Evolutionary conservation across 2,797 vertebrate genomes (phyloP).

Genomic region (Tenualosa thibaudeaui): DNA sequence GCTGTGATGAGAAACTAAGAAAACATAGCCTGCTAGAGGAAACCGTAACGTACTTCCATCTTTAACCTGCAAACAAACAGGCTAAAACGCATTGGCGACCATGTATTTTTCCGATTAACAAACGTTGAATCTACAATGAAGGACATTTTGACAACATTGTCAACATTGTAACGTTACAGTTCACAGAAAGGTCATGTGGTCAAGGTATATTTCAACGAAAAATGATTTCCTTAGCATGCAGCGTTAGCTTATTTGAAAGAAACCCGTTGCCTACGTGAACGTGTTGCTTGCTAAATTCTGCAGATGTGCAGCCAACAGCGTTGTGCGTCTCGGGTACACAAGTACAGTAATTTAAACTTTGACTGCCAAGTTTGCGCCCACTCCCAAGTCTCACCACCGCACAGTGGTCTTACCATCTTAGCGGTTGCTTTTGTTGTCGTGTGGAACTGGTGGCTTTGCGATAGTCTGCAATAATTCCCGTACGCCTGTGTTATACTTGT

Average conservation of each 20-base stretch:
- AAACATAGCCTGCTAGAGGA: background rate
- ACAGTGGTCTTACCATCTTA: background rate
- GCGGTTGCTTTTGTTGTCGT: background rate
- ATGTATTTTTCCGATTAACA: background rate
- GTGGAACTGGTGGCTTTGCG: background rate
- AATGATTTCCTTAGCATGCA: background rate
- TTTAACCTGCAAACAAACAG: background rate
- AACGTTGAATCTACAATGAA: background rate
- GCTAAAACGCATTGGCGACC: too few species aligned
- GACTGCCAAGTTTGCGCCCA: constrained; percentile 7
- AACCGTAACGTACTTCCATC: background rate
- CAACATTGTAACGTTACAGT: background rate
- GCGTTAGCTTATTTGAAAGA: background rate
- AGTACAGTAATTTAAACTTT: background rate
- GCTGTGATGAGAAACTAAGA: background rate
- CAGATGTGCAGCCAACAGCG: background rate
- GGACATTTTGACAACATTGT: background rate
- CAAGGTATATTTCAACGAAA: background rate
- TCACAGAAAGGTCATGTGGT: background rate
- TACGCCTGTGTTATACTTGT: background rate
- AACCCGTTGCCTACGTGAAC: background rate
- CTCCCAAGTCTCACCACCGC: background rate
- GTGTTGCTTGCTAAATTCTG: background rate
- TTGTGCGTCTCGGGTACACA: background rate
- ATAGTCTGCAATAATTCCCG: background rate